phyloP scores from a whole-genome alignment of 2,113 vertebrate species.

The Arenaria interpres region DNA sequence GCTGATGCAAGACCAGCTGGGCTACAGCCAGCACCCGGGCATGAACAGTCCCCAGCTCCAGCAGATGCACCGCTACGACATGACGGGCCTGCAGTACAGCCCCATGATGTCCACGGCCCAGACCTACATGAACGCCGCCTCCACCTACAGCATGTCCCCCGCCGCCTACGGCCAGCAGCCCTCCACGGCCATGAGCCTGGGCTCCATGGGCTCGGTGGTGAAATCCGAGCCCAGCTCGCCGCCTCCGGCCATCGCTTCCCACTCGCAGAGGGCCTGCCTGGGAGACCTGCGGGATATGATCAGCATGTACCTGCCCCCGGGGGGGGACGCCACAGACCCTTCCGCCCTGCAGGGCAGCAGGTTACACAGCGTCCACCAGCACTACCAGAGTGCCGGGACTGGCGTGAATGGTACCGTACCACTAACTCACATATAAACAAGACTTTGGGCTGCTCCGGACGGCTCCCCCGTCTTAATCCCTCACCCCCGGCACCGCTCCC shows the following conservation, averaged over 20 bases:
- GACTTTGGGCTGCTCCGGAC: not conserved
- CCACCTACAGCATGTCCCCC: constrained; percentile 79
- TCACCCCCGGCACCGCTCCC: not conserved
- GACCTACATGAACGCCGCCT: constrained; percentile 94
- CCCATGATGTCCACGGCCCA: constrained; percentile 96
- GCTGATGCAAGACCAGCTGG: constrained; percentile 95
- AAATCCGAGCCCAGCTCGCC: constrained; percentile 96
- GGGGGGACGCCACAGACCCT: constrained; percentile 91
- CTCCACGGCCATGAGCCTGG: constrained; percentile 86
- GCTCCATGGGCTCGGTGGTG: constrained; percentile 91
- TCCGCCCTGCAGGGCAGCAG: constrained; percentile 87
- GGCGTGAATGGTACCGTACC: constrained; percentile 95
- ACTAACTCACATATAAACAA: constrained; percentile 96
- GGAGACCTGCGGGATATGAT: constrained; percentile 99
- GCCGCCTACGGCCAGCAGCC: constrained; percentile 91
- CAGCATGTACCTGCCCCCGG: constrained; percentile 98
- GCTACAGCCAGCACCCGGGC: constrained; percentile 91
- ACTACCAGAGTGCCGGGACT: constrained; percentile 93
- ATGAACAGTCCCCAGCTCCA: constrained; percentile 92
- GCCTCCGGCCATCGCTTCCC: constrained; percentile 92
- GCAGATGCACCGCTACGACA: constrained; percentile 98
- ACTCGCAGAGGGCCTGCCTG: constrained; percentile 94
- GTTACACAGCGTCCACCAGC: constrained; percentile 95
- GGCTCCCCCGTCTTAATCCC: not conserved
- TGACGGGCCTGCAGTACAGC: constrained; percentile 93